phyloP scores from a whole-genome alignment of 2,888 invertebrate species.

The Oscheius sp. region DNA sequence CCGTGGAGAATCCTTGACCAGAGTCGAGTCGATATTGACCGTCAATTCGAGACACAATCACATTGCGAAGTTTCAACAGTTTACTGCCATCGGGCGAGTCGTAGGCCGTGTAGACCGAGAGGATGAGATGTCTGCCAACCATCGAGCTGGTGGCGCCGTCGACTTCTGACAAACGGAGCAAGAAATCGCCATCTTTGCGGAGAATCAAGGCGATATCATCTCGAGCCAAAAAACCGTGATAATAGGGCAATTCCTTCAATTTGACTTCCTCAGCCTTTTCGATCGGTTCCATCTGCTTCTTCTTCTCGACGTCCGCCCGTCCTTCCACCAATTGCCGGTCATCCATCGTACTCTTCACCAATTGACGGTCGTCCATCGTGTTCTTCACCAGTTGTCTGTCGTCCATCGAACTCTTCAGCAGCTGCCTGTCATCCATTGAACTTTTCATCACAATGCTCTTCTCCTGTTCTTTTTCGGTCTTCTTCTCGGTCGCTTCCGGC shows the following conservation, averaged over 20 bases:
- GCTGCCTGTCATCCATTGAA: too few species aligned
- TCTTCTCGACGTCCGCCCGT: neutral
- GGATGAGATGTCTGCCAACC: neutral
- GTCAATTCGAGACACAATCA: neutral
- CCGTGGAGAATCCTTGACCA: neutral
- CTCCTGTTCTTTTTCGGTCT: too few species aligned
- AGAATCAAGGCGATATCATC: slow-evolving; percentile 39
- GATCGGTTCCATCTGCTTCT: neutral
- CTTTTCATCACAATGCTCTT: too few species aligned
- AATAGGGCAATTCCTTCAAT: slow-evolving; percentile 38
- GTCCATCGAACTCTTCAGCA: too few species aligned
- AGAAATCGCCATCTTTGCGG: slow-evolving; percentile 38
- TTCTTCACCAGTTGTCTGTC: too few species aligned
- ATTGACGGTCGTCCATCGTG: too few species aligned
- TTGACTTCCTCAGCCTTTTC: neutral
- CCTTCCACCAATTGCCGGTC: neutral
- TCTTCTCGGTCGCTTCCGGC: too few species aligned
- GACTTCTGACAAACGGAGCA: slow-evolving; percentile 42
- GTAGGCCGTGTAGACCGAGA: neutral
- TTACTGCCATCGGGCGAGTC: neutral
- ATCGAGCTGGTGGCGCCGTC: slow-evolving; percentile 7
- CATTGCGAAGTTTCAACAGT: neutral
- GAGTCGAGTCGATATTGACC: neutral
- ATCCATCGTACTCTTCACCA: neutral
- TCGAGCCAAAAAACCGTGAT: slow-evolving; percentile 45